These are phyloP conservation scores for Cyanistes caeruleus DNA, from an alignment of 2,113 vertebrate species.

Conservation along the genomic window DNA sequence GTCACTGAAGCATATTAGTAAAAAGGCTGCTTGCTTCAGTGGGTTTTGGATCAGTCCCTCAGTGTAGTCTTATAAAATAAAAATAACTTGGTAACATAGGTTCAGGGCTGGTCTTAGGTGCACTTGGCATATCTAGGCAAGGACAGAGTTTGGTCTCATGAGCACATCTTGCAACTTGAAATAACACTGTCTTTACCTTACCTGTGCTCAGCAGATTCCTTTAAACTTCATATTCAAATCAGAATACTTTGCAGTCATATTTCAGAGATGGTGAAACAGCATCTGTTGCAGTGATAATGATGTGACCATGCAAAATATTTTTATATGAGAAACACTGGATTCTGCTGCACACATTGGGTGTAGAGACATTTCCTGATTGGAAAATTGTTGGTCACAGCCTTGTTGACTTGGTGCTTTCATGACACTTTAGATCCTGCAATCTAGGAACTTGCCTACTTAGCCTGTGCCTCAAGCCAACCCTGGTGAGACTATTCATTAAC, in stretches of 20 bases:
- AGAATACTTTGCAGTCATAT: background rate
- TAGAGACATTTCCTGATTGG: background rate
- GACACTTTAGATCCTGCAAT: background rate
- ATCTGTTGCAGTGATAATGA: background rate
- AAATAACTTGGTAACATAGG: background rate
- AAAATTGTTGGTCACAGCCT: background rate
- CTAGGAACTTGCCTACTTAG: constrained; percentile 45
- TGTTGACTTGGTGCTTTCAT: background rate
- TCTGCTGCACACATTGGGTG: background rate
- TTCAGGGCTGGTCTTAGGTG: constrained; percentile 26
- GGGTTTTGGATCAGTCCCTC: constrained; percentile 35
- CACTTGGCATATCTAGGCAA: constrained; percentile 34
- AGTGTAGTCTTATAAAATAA: background rate
- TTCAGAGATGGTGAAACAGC: background rate
- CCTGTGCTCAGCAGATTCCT: constrained; percentile 6
- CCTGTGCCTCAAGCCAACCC: constrained; percentile 45
- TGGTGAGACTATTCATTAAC: constrained; percentile 24
- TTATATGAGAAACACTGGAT: background rate
- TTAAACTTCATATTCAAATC: background rate
- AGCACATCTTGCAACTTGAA: background rate
- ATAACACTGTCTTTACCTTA: background rate
- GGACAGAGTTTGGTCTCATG: background rate
- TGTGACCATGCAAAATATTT: background rate
- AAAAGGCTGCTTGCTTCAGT: constrained; percentile 6
- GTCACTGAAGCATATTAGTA: background rate